These are phyloP conservation scores for Graphium colonna DNA, from an alignment of 2,888 invertebrate genomes.

Conservation along the genomic window DNA sequence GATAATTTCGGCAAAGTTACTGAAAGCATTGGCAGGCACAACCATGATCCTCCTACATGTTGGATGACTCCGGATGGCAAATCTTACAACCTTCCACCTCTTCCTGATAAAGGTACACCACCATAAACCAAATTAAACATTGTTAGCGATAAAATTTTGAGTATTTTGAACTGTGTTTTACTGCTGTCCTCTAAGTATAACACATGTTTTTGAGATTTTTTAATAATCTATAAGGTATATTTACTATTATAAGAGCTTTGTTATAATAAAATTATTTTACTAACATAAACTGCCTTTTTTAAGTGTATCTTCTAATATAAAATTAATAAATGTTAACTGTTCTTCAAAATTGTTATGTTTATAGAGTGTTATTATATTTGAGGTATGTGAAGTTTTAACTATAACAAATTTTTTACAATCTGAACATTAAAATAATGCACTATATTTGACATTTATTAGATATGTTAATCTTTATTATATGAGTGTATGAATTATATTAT, in stretches of 20 bases:
- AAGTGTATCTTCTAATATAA: neutral
- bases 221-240: too few species aligned
- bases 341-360: neutral
- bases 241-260: neutral
- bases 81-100: constrained; percentile 64
- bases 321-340: neutral
- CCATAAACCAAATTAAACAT: constrained; percentile 26
- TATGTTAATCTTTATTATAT: neutral
- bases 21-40: constrained; percentile 68
- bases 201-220: constrained; percentile 24
- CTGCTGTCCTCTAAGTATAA: constrained; percentile 25
- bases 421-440: too few species aligned
- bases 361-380: too few species aligned
- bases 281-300: neutral
- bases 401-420: too few species aligned
- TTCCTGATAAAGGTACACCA: constrained; percentile 52
- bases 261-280: neutral
- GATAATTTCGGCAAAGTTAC: constrained; percentile 71
- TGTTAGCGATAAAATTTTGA: constrained; percentile 36
- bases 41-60: constrained; percentile 72
- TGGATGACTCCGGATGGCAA: constrained; percentile 77
- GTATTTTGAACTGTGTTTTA: constrained; percentile 40
- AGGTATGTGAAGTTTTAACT: too few species aligned
- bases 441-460: neutral
- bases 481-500: neutral